These are phyloP conservation scores for Allacma fusca DNA, from an alignment of 2,888 invertebrate genomes.

Conservation along the genomic window DNA sequence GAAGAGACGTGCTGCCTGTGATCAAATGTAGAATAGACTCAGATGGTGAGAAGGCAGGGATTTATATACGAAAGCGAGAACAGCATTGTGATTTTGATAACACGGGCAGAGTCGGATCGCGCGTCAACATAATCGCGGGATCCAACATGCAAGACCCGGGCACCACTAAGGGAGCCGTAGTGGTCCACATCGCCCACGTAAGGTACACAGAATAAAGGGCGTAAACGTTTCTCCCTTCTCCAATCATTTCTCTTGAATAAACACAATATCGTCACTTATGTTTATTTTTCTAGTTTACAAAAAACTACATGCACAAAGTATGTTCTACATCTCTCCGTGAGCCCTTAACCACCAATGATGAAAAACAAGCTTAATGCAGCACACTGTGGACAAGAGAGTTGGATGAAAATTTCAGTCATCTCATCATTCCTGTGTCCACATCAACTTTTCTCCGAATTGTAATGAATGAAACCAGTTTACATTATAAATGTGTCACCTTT, in stretches of 20 bases:
- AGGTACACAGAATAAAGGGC: neutral
- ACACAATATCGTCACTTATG: slow-evolving; percentile 10
- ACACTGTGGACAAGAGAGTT: no score
- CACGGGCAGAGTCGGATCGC: slow-evolving; percentile 12
- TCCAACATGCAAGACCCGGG: neutral
- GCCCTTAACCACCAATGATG: no score
- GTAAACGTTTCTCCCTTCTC: slow-evolving; percentile 5
- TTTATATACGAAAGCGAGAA: slow-evolving; percentile 18
- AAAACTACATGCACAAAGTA: no score
- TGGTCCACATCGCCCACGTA: neutral
- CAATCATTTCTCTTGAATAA: slow-evolving; percentile 14
- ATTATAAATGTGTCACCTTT: no score
- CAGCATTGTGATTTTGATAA: neutral
- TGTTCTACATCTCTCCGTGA: no score
- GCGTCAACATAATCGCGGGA: slow-evolving; percentile 17
- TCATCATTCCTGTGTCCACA: no score
- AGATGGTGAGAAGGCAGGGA: neutral
- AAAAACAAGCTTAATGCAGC: no score
- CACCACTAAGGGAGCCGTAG: neutral
- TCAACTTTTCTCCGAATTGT: no score
- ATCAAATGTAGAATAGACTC: slow-evolving; percentile 2
- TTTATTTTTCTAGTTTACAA: slow-evolving; percentile 8
- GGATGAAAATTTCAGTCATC: no score
- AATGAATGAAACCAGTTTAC: no score
- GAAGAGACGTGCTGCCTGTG: neutral